Percentiles rank a stretch among this genome's conserved stretches.
Conservation (phyloP, 2,888 invertebrate species). For the Cinara cedri region DNA sequence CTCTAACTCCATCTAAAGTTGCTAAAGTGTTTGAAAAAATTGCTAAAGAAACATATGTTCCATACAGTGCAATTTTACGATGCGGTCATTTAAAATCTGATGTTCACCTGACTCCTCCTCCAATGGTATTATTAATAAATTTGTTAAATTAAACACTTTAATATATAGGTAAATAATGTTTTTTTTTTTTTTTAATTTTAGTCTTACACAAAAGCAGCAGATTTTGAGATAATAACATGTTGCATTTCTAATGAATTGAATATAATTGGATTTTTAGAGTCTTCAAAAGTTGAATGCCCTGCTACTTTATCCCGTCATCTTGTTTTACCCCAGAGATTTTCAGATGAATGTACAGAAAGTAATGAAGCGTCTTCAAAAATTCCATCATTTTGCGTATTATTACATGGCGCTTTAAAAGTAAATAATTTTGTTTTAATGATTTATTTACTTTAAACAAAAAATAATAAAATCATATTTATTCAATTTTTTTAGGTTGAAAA, state of each 20-base stretch:
- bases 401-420: constrained; percentile 90
- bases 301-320: constrained; percentile 89
- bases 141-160: neutral
- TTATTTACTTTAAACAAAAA: neutral
- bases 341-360: constrained; percentile 59
- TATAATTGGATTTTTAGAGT: constrained; percentile 86
- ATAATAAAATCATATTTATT: neutral
- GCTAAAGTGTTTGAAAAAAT: constrained; percentile 70
- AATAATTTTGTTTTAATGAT: constrained; percentile 8
- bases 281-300: constrained; percentile 88
- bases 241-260: constrained; percentile 77
- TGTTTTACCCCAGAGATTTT: constrained; percentile 71
- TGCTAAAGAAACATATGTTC: constrained; percentile 75
- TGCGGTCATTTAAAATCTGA: constrained; percentile 78
- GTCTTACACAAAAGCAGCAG: constrained; percentile 68
- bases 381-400: constrained; percentile 73
- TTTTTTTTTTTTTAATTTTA: constrained; percentile 62
- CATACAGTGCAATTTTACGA: constrained; percentile 74
- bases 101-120: constrained; percentile 76
- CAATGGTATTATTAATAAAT: constrained; percentile 66
- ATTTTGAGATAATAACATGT: constrained; percentile 70
- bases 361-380: constrained; percentile 42
- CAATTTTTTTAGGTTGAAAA: constrained; percentile 72
- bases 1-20: constrained; percentile 63
- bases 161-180: no score